These are phyloP conservation scores for Apteryx mantelli DNA, from an alignment of 2,113 vertebrate genomes.

Conservation along the genomic window DNA sequence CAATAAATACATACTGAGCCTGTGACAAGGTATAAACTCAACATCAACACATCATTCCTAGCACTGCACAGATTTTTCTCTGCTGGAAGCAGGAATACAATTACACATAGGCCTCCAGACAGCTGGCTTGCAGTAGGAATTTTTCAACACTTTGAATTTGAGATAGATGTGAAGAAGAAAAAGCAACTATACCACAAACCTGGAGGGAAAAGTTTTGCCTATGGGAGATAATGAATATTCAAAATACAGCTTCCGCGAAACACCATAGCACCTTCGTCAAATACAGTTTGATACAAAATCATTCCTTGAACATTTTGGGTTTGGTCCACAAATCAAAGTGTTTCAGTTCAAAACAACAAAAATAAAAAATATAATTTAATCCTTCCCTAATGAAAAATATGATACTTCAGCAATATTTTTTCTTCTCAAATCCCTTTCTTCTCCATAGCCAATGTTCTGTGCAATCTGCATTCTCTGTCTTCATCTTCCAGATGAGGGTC, in stretches of 20 bases:
- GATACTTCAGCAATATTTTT: background rate
- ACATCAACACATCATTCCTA: conserved; percentile 62
- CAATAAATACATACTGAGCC: conserved; percentile 55
- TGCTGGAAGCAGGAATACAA: conserved; percentile 68
- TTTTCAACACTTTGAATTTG: conserved; percentile 65
- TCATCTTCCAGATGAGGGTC: background rate
- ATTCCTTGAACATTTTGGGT: background rate
- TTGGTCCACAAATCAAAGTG: background rate
- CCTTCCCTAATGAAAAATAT: background rate
- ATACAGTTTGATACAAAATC: conserved; percentile 18
- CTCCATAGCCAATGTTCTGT: background rate
- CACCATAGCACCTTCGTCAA: conserved; percentile 39
- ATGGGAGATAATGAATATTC: conserved; percentile 56
- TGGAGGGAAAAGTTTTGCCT: conserved; percentile 59
- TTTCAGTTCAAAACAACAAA: background rate
- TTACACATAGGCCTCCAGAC: conserved; percentile 67
- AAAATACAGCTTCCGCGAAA: conserved; percentile 52
- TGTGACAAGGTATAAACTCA: conserved; percentile 65
- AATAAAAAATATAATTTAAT: background rate
- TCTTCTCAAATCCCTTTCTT: background rate
- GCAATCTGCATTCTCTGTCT: background rate
- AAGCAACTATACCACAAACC: conserved; percentile 43
- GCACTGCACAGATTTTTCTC: conserved; percentile 62
- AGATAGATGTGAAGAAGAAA: conserved; percentile 62
- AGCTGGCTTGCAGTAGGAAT: conserved; percentile 66